phyloP scores from a whole-genome alignment of 2,797 vertebrate species.

The Brachymystax lenok region DNA sequence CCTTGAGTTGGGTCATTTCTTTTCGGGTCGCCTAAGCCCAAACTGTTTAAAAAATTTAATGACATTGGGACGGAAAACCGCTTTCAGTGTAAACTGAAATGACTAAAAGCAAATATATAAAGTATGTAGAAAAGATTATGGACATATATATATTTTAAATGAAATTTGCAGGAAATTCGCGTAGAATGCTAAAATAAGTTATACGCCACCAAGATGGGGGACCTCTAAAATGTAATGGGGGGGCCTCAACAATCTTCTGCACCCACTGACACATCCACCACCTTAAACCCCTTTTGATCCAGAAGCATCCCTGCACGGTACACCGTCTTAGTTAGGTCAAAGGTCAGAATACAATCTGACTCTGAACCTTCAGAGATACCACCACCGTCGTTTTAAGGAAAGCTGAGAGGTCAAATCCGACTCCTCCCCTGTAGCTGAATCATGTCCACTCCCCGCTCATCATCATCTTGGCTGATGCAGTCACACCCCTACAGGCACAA shows the following conservation, averaged over 20 bases:
- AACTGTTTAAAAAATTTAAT: too few species aligned
- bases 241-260: too few species aligned
- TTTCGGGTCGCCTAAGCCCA: too few species aligned
- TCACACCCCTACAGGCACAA: not conserved
- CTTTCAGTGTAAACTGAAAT: too few species aligned
- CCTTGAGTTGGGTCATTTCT: too few species aligned
- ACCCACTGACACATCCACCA: too few species aligned
- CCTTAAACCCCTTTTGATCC: too few species aligned
- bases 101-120: too few species aligned
- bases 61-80: too few species aligned
- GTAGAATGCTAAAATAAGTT: too few species aligned
- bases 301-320: not conserved
- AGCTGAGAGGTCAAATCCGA: not conserved
- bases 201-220: too few species aligned
- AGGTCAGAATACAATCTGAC: not conserved
- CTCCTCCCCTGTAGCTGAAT: not conserved
- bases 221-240: too few species aligned
- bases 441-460: not conserved
- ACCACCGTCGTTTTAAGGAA: not conserved
- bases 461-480: not conserved
- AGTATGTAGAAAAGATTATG: not conserved
- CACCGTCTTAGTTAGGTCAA: not conserved
- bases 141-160: not conserved
- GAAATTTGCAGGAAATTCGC: not conserved
- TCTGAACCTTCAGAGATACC: not conserved